Base-by-base conservation (phyloP, 2,888 invertebrate species). In the Eilema griseolum region DNA sequence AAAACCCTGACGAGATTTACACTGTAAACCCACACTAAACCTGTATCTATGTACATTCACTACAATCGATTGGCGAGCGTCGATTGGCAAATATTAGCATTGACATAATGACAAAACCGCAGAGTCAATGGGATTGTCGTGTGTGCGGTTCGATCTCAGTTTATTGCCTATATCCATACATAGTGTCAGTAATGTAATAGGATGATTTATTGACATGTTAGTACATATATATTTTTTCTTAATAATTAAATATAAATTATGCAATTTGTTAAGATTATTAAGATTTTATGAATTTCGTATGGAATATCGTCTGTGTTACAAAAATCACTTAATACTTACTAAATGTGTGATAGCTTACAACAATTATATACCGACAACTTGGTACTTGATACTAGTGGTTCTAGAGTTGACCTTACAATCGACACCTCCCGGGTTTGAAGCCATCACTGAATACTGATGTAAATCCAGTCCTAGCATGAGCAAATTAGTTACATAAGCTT, bases 91-190 rank as follows among this genome's bases (percentile, higher is more conserved):
- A 93, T 93, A 92, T 93, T 92, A 90, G 88, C 91, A 86, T 86
- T 88, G 90, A 89, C 93, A 91, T 92, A 92, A 94, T 93, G 93
- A 93, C 93, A 86, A 91, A 92, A 90, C 94, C 94, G 86, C 93
- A 90, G 83, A 86, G 88, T 88, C 91, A 87, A 90, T 91, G 89
- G 88, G 89, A 88, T 90, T 89, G 89, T 87, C 81, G 86, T 85
- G 74, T 76, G 76, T 86, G 89, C 77, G 89, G 89, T 84, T 79
- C 84, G 85, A 87, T 89, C 89, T 85, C 86, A 85, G 85, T 78
- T 82, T 84, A 83, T 82, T 83, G 83, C 81, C 70, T 79, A 73
- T 72, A 52, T 46, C 46, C 46, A 46, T 46, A 20, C 8, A 20
- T n/a, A 3, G 52, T 52, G 52, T 52, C 20, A 46, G 20, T 46